Conservation (phyloP, 2,888 invertebrate species). For the Tiliacea aurago region DNA sequence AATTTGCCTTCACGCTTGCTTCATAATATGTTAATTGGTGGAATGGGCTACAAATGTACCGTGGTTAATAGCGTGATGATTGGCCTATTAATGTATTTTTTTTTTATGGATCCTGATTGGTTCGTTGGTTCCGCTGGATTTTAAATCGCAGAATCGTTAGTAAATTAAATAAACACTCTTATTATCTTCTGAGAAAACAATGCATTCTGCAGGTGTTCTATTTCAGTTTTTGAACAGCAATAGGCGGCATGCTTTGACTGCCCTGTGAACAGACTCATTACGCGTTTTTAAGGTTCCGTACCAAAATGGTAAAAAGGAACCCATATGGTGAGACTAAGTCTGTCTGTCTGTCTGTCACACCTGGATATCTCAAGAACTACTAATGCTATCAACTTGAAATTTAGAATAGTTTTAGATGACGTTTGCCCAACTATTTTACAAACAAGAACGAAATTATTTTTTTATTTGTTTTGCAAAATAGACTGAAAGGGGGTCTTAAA, state of each 20-base stretch:
- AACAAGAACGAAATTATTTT: no score
- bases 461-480: no score
- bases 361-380: no score
- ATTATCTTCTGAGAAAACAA: background rate
- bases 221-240: background rate
- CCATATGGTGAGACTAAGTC: no score
- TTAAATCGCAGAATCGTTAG: background rate
- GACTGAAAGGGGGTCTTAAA: no score
- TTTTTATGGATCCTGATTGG: constrained; percentile 37
- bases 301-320: no score
- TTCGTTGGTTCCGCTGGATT: background rate
- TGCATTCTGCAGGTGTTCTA: background rate
- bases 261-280: background rate
- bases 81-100: constrained; percentile 40
- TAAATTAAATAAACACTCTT: background rate
- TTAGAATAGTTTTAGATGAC: no score
- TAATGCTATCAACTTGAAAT: no score
- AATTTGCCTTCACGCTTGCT: constrained; percentile 60
- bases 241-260: background rate
- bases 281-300: background rate
- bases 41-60: constrained; percentile 41
- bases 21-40: constrained; percentile 48
- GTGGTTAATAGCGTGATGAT: constrained; percentile 47
- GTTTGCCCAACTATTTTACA: no score
- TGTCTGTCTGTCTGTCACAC: no score